phyloP scores from a whole-genome alignment of 37 sponge, comb jelly and placozoan species.

The Aphrocallistes beatrix region DNA sequence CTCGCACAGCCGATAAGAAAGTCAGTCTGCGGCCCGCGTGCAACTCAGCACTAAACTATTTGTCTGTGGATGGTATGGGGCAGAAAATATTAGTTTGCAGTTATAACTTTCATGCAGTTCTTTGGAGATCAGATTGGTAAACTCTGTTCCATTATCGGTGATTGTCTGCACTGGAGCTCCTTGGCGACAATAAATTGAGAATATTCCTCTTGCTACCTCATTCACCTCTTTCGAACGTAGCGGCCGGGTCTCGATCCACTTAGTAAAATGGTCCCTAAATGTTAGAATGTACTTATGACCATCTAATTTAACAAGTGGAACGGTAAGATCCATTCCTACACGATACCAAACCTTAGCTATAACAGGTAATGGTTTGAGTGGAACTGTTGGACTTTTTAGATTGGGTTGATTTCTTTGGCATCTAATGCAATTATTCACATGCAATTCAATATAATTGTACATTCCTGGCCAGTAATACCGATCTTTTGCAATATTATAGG shows the following conservation, averaged over 20 bases:
- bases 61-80: conserved; percentile 14
- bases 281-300: background rate
- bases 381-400: background rate
- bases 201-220: background rate
- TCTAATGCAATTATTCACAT: background rate
- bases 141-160: background rate
- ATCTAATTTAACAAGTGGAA: background rate
- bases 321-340: background rate
- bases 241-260: conserved; percentile 5
- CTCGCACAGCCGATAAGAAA: background rate
- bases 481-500: background rate
- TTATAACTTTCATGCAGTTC: background rate
- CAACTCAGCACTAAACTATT: background rate
- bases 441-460: background rate
- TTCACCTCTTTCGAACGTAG: background rate
- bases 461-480: conserved; percentile 1
- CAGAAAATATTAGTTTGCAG: background rate
- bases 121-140: background rate
- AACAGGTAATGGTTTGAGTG: background rate
- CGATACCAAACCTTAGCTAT: background rate
- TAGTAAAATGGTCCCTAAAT: background rate
- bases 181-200: background rate
- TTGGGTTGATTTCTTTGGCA: background rate
- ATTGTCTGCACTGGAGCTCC: conserved; percentile 8
- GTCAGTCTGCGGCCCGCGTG: background rate